Conservation (phyloP, 2,797 vertebrate species). For the Oreortyx pictus region DNA sequence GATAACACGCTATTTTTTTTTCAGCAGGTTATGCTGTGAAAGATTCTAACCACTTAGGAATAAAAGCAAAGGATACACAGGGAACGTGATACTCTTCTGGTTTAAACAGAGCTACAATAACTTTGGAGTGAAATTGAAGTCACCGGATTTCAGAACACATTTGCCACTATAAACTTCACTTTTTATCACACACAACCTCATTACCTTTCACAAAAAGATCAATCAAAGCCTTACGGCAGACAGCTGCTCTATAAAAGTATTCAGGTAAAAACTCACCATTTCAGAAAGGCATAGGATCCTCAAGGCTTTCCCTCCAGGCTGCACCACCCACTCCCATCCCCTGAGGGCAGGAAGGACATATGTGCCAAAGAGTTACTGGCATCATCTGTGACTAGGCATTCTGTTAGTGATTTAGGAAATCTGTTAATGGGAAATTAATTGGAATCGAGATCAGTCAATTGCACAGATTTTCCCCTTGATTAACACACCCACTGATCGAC, state of each 20-base stretch:
- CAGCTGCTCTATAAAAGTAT: not conserved
- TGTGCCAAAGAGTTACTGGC: constrained; percentile 48
- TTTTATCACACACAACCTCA: not conserved
- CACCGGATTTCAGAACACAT: not conserved
- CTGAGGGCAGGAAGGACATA: not conserved
- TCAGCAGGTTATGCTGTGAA: not conserved
- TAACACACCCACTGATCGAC: constrained; percentile 50
- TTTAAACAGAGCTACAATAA: fast-evolving
- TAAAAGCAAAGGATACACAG: not conserved
- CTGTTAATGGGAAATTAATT: constrained; percentile 71
- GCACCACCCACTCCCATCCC: not conserved
- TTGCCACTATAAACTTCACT: not conserved
- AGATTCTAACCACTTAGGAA: not conserved
- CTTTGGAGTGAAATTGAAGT: not conserved
- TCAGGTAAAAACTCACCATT: not conserved
- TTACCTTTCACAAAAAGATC: not conserved
- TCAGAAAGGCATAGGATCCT: not conserved
- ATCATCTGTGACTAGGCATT: constrained; percentile 34
- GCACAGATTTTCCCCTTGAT: constrained; percentile 64
- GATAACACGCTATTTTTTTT: not conserved
- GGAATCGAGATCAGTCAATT: constrained; percentile 64
- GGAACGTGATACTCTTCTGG: not conserved
- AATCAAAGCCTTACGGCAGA: not conserved
- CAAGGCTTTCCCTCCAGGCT: not conserved
- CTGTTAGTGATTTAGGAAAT: constrained; percentile 64